Conservation (phyloP, 2,113 vertebrate species). For the Cyprinodon variegatus region DNA sequence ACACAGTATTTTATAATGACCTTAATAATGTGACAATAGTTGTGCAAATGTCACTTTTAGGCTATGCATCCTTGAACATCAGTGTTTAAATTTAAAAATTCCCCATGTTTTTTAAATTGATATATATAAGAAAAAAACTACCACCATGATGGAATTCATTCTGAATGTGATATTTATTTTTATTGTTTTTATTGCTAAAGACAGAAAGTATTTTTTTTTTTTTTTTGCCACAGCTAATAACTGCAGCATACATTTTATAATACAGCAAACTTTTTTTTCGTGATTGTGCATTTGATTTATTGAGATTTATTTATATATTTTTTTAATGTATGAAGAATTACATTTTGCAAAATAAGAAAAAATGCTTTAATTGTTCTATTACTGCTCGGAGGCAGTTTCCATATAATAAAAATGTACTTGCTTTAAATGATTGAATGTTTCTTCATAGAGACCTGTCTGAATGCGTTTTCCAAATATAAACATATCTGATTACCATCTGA, state of each 20-base stretch:
- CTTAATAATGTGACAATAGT: background rate
- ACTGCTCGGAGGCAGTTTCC: constrained; percentile 6
- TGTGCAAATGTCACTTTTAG: background rate
- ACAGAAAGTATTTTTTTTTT: no score
- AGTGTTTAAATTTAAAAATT: no score
- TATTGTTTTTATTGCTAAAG: no score
- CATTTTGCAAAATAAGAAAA: constrained; percentile 20
- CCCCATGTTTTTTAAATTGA: no score
- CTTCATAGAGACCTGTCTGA: constrained; percentile 1
- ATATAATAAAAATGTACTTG: constrained; percentile 16
- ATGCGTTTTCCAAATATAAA: constrained; percentile 23
- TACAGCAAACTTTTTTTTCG: background rate
- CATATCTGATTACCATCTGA: constrained; percentile 16
- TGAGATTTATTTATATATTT: background rate
- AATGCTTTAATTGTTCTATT: constrained; percentile 14
- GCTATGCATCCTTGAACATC: background rate
- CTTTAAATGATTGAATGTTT: constrained; percentile 11
- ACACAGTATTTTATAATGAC: background rate
- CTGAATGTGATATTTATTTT: no score
- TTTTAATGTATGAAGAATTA: background rate
- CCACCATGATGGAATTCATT: no score
- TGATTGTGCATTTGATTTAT: constrained; percentile 8
- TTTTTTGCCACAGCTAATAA: no score
- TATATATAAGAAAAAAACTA: no score
- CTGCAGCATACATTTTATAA: background rate